A percentile compares a stretch with the other conserved stretches of the same genome.
Evolutionary conservation across 2,888 invertebrate genomes (phyloP).

Genomic region (Eustalomyia histrio): DNA sequence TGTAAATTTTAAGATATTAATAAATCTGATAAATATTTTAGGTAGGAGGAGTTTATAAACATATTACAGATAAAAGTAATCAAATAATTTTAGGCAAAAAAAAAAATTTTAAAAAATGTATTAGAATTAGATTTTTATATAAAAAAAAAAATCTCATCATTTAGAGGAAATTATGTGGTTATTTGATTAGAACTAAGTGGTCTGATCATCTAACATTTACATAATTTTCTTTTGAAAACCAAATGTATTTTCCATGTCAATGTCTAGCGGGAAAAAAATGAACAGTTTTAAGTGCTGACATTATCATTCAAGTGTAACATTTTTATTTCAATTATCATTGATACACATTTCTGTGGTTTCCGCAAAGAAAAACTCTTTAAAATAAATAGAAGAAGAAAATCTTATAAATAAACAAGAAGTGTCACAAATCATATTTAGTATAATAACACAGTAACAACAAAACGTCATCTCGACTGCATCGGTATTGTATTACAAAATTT

Average conservation of each 20-base stretch:
- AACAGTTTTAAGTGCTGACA: conserved; percentile 11
- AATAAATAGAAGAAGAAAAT: conserved; percentile 47
- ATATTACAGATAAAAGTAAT: neutral
- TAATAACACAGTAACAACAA: conserved; percentile 29
- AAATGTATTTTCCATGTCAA: conserved; percentile 30
- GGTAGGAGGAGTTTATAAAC: neutral
- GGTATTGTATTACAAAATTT: conserved; percentile 55
- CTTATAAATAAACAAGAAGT: conserved; percentile 75
- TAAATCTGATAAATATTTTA: neutral
- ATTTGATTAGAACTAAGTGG: neutral
- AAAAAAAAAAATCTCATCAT: too few species aligned
- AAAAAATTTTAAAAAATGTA: neutral
- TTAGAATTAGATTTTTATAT: too few species aligned
- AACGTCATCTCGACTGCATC: conserved; percentile 4
- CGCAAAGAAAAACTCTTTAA: conserved; percentile 29
- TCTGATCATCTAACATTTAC: neutral
- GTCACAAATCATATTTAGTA: conserved; percentile 74
- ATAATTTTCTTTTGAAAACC: neutral
- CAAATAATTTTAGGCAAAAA: neutral
- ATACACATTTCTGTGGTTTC: conserved; percentile 55
- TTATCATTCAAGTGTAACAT: conserved; percentile 51
- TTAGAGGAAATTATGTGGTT: neutral
- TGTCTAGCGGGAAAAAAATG: conserved; percentile 25
- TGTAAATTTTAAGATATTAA: neutral
- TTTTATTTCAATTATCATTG: conserved; percentile 45